Conservation (phyloP, 2,888 invertebrate genomes). For the Trisateles emortualis region DNA sequence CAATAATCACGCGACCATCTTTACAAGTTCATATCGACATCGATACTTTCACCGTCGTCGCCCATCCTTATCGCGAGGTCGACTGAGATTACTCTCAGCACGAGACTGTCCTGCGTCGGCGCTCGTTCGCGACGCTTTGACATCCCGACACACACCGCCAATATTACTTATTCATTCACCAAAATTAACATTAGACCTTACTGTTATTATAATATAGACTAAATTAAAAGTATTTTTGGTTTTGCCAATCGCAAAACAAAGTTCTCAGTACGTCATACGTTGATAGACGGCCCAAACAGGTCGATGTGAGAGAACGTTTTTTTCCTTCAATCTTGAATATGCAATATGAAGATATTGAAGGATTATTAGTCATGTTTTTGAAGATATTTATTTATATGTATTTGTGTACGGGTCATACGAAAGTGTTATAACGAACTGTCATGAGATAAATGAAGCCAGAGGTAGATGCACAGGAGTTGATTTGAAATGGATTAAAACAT, state of each 20-base stretch:
- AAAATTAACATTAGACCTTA: slow-evolving; percentile 46
- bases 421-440: slow-evolving; percentile 65
- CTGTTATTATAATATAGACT: slow-evolving; percentile 30
- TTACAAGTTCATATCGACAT: slow-evolving; percentile 34
- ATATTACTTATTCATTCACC: slow-evolving; percentile 36
- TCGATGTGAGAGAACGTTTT: slow-evolving; percentile 68
- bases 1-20: slow-evolving; percentile 21
- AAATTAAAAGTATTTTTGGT: slow-evolving; percentile 29
- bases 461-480: slow-evolving; percentile 34
- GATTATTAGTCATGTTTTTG: slow-evolving; percentile 75
- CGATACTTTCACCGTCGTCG: slow-evolving; percentile 49
- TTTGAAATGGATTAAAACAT: slow-evolving; percentile 6
- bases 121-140: slow-evolving; percentile 87
- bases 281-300: slow-evolving; percentile 81
- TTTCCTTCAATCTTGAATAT: slow-evolving; percentile 71
- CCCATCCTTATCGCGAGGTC: slow-evolving; percentile 73
- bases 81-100: slow-evolving; percentile 86
- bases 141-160: slow-evolving; percentile 78
- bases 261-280: slow-evolving; percentile 76
- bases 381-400: slow-evolving; percentile 62
- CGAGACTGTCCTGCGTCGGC: slow-evolving; percentile 85
- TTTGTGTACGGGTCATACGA: slow-evolving; percentile 61
- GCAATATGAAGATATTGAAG: slow-evolving; percentile 83
- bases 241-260: slow-evolving; percentile 34
- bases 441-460: slow-evolving; percentile 52